Conservation (phyloP, 1,140 invertebrate species). For the Megalopta genalis region DNA sequence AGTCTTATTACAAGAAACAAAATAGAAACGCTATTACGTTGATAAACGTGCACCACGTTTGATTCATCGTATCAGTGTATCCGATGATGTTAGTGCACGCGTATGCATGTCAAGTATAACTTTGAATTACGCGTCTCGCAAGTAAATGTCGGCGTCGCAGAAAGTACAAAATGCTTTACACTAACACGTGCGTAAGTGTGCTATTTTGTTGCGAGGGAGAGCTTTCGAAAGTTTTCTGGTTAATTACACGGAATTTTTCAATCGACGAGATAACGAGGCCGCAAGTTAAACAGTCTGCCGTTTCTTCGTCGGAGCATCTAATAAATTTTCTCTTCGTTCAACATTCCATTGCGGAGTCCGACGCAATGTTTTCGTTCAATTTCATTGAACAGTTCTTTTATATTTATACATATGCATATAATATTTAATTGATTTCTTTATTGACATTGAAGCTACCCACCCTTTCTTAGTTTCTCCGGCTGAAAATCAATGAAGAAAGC, state of each 20-base stretch:
- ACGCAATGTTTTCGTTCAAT: neutral
- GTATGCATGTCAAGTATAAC: slow-evolving; percentile 11
- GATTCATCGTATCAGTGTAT: neutral
- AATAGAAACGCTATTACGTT: neutral
- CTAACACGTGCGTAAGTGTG: neutral
- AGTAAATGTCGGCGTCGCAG: neutral
- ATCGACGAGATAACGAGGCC: slow-evolving; percentile 10
- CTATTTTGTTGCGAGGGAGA: neutral
- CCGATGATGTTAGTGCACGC: slow-evolving; percentile 8
- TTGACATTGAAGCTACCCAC: neutral
- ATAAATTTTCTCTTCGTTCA: neutral
- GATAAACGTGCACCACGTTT: neutral
- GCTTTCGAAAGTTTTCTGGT: neutral
- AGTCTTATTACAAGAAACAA: neutral
- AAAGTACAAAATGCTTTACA: slow-evolving; percentile 5
- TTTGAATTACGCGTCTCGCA: slow-evolving; percentile 7
- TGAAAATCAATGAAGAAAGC: neutral
- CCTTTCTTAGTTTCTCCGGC: neutral
- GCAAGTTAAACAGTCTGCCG: slow-evolving; percentile 1
- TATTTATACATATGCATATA: neutral
- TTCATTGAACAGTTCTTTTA: neutral
- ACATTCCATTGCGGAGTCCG: neutral
- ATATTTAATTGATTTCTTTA: neutral
- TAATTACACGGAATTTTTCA: slow-evolving; percentile 7
- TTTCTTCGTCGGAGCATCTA: neutral